Conservation (phyloP, 2,797 vertebrate species). For the Phataginus tetradactyla region DNA sequence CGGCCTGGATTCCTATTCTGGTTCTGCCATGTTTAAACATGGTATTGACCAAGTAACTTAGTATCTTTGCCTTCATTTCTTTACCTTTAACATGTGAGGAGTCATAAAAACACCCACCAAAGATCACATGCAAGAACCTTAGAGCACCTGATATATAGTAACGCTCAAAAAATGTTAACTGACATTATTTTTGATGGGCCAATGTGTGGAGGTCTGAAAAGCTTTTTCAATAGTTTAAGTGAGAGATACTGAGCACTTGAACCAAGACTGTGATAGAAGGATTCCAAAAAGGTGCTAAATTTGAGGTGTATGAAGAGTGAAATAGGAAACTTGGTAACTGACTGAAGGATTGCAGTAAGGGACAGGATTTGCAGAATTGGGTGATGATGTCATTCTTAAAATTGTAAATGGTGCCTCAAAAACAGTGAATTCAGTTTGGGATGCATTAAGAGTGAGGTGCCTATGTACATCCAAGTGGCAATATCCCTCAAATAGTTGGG, state of each 20-base stretch:
- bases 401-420: not conserved
- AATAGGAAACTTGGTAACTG: not conserved
- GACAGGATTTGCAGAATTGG: not conserved
- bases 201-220: not conserved
- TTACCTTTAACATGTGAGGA: conserved; percentile 21
- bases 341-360: not conserved
- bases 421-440: not conserved
- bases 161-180: not conserved
- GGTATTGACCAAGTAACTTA: conserved; percentile 54
- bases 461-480: not conserved
- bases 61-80: not conserved
- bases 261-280: not conserved
- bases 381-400: not conserved
- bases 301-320: not conserved
- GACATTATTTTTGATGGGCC: not conserved
- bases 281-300: not conserved
- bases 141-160: not conserved
- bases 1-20: not conserved
- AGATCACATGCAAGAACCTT: not conserved
- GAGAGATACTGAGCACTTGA: not conserved
- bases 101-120: conserved; percentile 12
- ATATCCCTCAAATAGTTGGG: not conserved
- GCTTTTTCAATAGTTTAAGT: not conserved
- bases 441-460: not conserved
- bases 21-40: not conserved